Base-by-base conservation (phyloP, 2,888 invertebrate genomes). In the Bruchidius siliquastri region DNA sequence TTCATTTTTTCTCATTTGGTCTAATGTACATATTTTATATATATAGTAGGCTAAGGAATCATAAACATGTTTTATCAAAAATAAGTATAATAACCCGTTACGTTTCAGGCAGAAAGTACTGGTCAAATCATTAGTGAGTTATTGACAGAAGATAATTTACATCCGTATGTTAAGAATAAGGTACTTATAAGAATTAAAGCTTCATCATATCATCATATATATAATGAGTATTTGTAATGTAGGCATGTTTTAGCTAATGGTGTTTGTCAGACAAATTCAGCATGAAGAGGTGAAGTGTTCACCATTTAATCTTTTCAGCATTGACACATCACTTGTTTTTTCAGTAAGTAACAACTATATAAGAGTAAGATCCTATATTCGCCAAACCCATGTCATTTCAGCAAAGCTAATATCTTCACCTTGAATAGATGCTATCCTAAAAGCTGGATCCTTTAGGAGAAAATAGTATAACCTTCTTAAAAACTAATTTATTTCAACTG, bases 221-320 rank as follows among this genome's bases (percentile, higher is more conserved):
- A n/a, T 71, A n/a, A 22, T 67, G 32, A 26, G 20, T 71, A 67
- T 71, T 30, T 49, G 68, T 67, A 68, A 69, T 66, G 70, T n/a
- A n/a, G 22, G 71, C 74, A 70, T 72, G 22, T 81, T 83, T 73
- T 72, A 83, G 83, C 75, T 83, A 32, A 76, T 80, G 68, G 72
- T 80, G 20, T 83, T 82, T 73, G 82, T 81, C 1, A 79, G 80
- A 74, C 83, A 83, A 79, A 74, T 82, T n/a, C 69, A 77, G 70
- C 81, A 82, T 73, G 71, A 77, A 68, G 76, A 77, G 20, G 69
- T 80, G 3, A 76, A 81, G 70, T 82, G 80, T 72, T 77, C 80
- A 71, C 82, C 79, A 13, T 81, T 81, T 75, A 82, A 81, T n/a
- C 75, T 83, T 22, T 82, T 82, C 75, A 70, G 75, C 18, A 79